A percentile compares a stretch with the other conserved stretches of the same genome.
These are phyloP conservation scores for Arctopsyche grandis DNA, from an alignment of 1,140 invertebrate genomes.

Conservation along the genomic window DNA sequence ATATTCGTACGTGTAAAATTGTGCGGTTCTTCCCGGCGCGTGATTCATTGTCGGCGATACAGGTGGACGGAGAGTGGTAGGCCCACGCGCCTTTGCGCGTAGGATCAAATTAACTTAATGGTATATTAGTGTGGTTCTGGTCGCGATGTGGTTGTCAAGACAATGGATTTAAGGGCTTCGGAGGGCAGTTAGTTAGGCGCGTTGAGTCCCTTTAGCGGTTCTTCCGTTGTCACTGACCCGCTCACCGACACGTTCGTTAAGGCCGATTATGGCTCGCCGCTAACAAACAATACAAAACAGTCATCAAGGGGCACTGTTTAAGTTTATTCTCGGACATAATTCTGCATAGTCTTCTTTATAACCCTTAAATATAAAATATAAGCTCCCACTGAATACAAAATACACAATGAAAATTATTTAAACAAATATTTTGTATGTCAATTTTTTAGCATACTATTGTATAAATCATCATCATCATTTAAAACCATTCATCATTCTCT, in stretches of 20 bases:
- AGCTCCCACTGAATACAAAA: neutral
- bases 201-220: conserved; percentile 36
- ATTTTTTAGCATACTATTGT: too few relatives aligned
- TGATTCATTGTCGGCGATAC: neutral
- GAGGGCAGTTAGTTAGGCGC: conserved; percentile 33
- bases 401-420: too few relatives aligned
- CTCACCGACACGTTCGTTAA: conserved; percentile 32
- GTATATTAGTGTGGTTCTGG: conserved; percentile 32
- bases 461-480: too few relatives aligned
- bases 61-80: neutral
- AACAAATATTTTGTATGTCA: too few relatives aligned
- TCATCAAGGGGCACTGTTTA: conserved; percentile 3
- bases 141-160: conserved; percentile 26
- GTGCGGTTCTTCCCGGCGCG: neutral
- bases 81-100: conserved; percentile 6
- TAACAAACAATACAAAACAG: conserved; percentile 19
- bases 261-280: conserved; percentile 10
- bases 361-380: neutral
- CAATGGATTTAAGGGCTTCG: conserved; percentile 34
- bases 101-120: conserved; percentile 29
- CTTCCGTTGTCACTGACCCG: conserved; percentile 40
- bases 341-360: too few relatives aligned
- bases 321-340: neutral
- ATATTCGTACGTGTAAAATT: neutral
- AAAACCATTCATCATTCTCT: too few relatives aligned